Evolutionary conservation across 1,140 invertebrate genomes (phyloP), one percentile per base, ranked within the genome.

Genomic region (Drosophila erecta): DNA sequence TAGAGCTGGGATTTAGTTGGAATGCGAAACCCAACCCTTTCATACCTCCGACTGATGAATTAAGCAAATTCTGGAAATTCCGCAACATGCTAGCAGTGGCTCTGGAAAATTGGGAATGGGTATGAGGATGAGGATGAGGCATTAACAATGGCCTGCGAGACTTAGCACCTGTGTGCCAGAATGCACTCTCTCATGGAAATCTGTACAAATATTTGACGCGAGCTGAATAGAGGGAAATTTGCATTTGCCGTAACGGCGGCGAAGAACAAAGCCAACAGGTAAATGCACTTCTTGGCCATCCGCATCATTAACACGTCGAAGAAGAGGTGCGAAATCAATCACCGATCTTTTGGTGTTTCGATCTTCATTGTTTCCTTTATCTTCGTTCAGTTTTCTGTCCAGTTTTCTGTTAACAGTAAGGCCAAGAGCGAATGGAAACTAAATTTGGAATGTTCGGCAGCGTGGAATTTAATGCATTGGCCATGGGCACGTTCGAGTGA

Each of bases 131-230:
- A 60, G 57, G 46, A 41, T 65, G 62, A 44, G 71, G 72, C 84
- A 87, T 87, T 89, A 79, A 84, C 84, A 87, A 87, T 80, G 79
- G 75, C 56, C 84, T 89, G 83, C 72, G 66, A 87, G 65, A 83
- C 81, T 70, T 87, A 83, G 71, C 84, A 87, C 84, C 84, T 87
- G 84, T 84, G 84, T 87, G 84, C 83, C 69, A 87, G 80, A 84
- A 87, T 89, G 84, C 83, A 87, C 79, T 87, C 75, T 53, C 43
- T 33, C 20, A 64, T 74, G 84, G 66, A 84, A 89, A 89, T 89
- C 84, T 84, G 62, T 67, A 89, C 84, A 89, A 89, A 89, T 89
- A 89, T 89, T 89, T 89, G 76, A 89, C 76, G 76, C 74, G 61
- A 84, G 61, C 53, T 70, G 76, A 84, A 89, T 80, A 78, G 76